Base-by-base conservation (phyloP, 1,140 invertebrate species). In the Drosophila paulistorum region DNA sequence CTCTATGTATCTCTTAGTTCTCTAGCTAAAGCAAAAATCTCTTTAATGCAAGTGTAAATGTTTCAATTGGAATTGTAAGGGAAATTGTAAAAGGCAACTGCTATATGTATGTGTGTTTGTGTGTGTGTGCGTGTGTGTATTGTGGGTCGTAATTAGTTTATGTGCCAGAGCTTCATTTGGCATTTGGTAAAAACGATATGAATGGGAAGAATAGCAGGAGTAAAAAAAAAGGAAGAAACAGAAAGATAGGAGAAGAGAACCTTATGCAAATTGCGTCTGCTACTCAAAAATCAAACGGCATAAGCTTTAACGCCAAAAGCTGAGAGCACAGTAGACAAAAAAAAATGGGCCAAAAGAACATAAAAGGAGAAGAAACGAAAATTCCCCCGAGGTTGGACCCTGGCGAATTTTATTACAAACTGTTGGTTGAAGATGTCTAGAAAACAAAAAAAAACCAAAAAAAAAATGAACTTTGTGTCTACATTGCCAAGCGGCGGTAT, bases 201-300 rank as follows among this genome's bases (percentile, higher is more conserved):
- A 30, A 55, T 7, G 10, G 13, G 3, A 33, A n/a, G 13, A 33
- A 57, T 6, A 30, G 23, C 6, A 30, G 6, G 30, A 30, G 6
- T 30, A 30, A 33, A 7, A 33, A 7, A 26, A 30, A n/a, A 55
- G 54, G 9, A 6, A 30, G 20, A 55, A 6, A 55, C 23, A 51
- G 73, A 62, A 67, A 75, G 71, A 75, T 66, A 66, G 66, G 65
- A 58, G 58, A 58, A 45, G 55, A 70, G 41, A 48, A 61, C 57
- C 67, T 57, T 61, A 62, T 74, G 71, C 71, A 42, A 39, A 13
- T 33, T 33, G 59, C 30, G 23, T 41, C 65, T 6, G 41, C 42
- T 54, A 48, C 51, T 63, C 57, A 48, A 68, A 82, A 83, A 79
- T 83, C 80, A 83, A 83, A 75, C 59, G 71, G 59, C 75, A 77